Evolutionary conservation across 1,140 invertebrate species (phyloP).

Genomic region (Condylostylus longicornis): DNA sequence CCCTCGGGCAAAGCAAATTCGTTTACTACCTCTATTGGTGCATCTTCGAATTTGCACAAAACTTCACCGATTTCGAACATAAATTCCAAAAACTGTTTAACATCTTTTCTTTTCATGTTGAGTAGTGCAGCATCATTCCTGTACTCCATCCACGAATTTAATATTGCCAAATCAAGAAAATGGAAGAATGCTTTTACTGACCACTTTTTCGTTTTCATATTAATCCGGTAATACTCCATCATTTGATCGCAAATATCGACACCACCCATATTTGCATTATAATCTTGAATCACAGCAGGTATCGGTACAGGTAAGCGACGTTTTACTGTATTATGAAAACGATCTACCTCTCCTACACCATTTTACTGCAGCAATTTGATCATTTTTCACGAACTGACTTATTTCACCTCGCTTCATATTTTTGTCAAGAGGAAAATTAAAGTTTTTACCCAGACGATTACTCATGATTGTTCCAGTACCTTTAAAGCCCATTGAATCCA

Average conservation of each 20-base stretch:
- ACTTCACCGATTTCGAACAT: slow-evolving; percentile 1
- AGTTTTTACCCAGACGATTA: not conserved
- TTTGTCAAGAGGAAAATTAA: not conserved
- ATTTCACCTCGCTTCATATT: not conserved
- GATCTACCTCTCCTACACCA: not conserved
- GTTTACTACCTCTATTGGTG: not conserved
- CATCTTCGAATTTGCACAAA: not conserved
- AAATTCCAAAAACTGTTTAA: not conserved
- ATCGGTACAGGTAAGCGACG: slow-evolving; percentile 4
- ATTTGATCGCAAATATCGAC: slow-evolving; percentile 8
- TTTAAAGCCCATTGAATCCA: not conserved
- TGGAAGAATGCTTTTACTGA: slow-evolving; percentile 10
- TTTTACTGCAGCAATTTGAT: not conserved
- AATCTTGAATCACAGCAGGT: slow-evolving; percentile 5
- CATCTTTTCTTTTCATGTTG: not conserved
- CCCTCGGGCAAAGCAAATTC: not conserved
- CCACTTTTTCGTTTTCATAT: slow-evolving; percentile 10
- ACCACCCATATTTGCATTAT: slow-evolving; percentile 8
- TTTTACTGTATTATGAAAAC: not conserved
- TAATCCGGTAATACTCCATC: slow-evolving; percentile 9
- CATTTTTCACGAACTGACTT: not conserved
- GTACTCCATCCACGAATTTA: slow-evolving; percentile 10
- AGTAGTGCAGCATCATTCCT: not conserved
- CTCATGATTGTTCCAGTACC: slow-evolving; percentile 2
- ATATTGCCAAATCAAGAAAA: slow-evolving; percentile 11